Evolutionary conservation across 1,140 invertebrate species (phyloP).

Genomic region (Hyphantria cunea): DNA sequence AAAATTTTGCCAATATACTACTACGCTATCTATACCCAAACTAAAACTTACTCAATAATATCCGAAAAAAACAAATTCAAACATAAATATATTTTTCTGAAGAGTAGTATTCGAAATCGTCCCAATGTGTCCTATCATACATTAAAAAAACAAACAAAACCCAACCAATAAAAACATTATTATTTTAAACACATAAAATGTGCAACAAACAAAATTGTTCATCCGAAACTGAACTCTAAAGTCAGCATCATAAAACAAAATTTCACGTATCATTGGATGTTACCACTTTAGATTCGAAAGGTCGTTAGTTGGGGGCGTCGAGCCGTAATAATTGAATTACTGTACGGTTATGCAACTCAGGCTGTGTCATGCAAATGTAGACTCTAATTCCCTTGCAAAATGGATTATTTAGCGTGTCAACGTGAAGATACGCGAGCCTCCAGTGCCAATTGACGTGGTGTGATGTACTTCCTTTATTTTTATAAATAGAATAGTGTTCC

Average conservation of each 20-base stretch:
- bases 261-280: constrained; percentile 24
- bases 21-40: no score
- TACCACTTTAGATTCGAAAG: constrained; percentile 33
- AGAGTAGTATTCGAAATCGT: no score
- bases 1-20: no score
- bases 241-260: constrained; percentile 10
- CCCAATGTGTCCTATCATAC: no score
- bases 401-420: constrained; percentile 21
- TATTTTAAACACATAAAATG: no score
- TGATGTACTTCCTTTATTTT: constrained; percentile 19
- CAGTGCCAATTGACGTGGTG: constrained; percentile 3
- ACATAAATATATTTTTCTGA: no score
- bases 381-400: constrained; percentile 21
- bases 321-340: constrained; percentile 46
- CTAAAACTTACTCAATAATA: no score
- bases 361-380: constrained; percentile 24
- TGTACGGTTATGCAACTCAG: constrained; percentile 38
- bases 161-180: no score
- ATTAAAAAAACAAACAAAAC: no score
- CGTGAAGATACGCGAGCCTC: constrained; percentile 4
- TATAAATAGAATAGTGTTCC: constrained; percentile 8
- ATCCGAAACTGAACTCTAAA: no score
- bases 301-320: constrained; percentile 41
- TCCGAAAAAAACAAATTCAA: no score
- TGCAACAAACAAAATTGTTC: no score